Percentiles rank a stretch among this genome's conserved stretches.
These are phyloP conservation scores for Panagrolaimus sp. DNA, from an alignment of 1,140 invertebrate genomes.

Conservation along the genomic window DNA sequence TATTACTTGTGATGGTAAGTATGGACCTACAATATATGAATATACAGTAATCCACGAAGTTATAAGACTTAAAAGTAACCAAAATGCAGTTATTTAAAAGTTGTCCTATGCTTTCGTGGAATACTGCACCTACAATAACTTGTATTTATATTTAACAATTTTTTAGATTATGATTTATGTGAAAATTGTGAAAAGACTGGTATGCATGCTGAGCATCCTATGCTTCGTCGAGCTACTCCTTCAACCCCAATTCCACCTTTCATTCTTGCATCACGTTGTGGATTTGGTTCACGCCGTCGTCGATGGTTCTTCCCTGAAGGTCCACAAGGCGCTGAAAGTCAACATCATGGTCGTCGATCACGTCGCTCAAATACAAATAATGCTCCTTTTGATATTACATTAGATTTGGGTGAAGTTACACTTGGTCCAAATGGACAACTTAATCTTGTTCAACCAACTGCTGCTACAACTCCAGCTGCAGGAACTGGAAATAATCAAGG, in stretches of 20 bases:
- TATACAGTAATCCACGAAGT: too few species aligned
- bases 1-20: not conserved
- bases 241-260: not conserved
- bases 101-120: too few species aligned
- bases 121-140: too few species aligned
- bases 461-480: too few species aligned
- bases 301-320: not conserved
- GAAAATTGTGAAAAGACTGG: conserved; percentile 4
- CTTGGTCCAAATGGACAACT: too few species aligned
- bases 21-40: too few species aligned
- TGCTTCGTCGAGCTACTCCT: not conserved
- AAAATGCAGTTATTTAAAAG: too few species aligned
- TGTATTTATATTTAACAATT: too few species aligned
- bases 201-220: conserved; percentile 3
- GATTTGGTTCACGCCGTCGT: not conserved
- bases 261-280: not conserved
- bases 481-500: not conserved
- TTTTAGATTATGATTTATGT: conserved; percentile 5
- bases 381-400: not conserved
- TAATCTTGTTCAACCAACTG: too few species aligned
- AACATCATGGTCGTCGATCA: not conserved
- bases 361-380: not conserved
- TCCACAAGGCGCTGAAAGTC: not conserved
- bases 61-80: too few species aligned
- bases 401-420: not conserved